Evolutionary conservation across 2,888 invertebrate species (phyloP), one percentile per base, ranked within the genome.

Genomic region (Silvanus unidentatus): DNA sequence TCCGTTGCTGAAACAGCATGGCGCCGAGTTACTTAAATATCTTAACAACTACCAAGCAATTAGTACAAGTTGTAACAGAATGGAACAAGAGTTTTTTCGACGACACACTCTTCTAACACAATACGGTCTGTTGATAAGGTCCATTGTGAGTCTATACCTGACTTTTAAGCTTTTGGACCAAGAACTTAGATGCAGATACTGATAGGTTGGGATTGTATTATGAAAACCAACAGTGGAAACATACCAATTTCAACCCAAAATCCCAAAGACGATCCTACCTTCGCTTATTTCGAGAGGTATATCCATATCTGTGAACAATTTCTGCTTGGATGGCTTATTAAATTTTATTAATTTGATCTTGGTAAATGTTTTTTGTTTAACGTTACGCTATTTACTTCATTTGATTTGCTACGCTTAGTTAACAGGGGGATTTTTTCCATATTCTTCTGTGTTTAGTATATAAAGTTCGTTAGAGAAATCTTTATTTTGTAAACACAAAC

Each of bases 31-130:
- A 45, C 45, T 47, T 35, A 46, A 47, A 43, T 39, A 44, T 46
- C 34, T 11, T 36, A 22, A 46, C 45, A 48, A 48, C 47, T 42
- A 52, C 48, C 43, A 42, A 45, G 37, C 53, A 53, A 53, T 53
- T 53, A 50, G 53, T 50, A 53, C 50, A 50, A 50, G 50, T 52
- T 45, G 32, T 40, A 43, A 16, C 5, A 6, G 12, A 39, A 27
- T 39, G 14, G 12, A 16, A 28, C 12, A 10, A 22, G 27, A 44
- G 40, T 32, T 32, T 32, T 22, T 22, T 22, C 22, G 22, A 22
- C 8, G 22, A 8, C 8, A 22, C 22, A 3, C 3, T 22, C 22
- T 3, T 22, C 3, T 22, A 22, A 22, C 8, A 8, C n/a, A n/a
- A n/a, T 22, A 22, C 22, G 22, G 22, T 22, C 4, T 22, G 22